Evolutionary conservation across 2,113 vertebrate species (phyloP).

Genomic region (Drymodes brunneopygia): DNA sequence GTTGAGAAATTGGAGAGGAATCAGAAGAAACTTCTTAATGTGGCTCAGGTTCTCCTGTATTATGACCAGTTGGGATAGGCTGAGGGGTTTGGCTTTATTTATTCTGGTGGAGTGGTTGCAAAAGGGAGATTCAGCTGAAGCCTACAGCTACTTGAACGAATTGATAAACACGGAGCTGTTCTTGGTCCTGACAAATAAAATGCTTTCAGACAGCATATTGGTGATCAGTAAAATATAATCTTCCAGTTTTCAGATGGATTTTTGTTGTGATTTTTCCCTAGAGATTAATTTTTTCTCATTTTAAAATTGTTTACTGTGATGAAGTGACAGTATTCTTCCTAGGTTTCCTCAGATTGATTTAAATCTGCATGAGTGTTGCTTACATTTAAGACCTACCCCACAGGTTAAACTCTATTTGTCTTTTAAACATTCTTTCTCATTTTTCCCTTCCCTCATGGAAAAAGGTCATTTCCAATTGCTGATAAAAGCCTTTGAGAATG

Average conservation of each 20-base stretch:
- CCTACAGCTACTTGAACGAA: neutral
- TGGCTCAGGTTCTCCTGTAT: rapidly evolving
- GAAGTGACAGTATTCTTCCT: neutral
- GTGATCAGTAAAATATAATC: neutral
- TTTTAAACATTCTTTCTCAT: neutral
- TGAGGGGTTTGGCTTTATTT: neutral
- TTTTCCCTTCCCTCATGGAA: neutral
- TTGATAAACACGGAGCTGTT: neutral
- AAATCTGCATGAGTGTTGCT: neutral
- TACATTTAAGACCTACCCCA: neutral
- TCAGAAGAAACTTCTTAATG: neutral
- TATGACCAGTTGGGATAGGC: neutral
- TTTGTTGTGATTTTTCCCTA: neutral
- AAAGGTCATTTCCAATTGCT: neutral
- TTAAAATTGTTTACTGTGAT: neutral
- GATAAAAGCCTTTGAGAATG: neutral
- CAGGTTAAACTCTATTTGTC: neutral
- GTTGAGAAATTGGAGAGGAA: neutral
- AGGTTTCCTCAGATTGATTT: neutral
- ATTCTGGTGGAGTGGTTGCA: neutral
- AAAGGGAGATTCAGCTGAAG: neutral
- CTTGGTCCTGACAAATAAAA: neutral
- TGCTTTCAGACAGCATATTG: neutral
- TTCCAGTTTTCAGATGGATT: neutral
- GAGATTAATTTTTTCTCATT: neutral